Percentiles rank a stretch among this genome's conserved stretches.
phyloP scores from a whole-genome alignment of 2,888 invertebrate species.

The Trissolcus brochymenae region DNA sequence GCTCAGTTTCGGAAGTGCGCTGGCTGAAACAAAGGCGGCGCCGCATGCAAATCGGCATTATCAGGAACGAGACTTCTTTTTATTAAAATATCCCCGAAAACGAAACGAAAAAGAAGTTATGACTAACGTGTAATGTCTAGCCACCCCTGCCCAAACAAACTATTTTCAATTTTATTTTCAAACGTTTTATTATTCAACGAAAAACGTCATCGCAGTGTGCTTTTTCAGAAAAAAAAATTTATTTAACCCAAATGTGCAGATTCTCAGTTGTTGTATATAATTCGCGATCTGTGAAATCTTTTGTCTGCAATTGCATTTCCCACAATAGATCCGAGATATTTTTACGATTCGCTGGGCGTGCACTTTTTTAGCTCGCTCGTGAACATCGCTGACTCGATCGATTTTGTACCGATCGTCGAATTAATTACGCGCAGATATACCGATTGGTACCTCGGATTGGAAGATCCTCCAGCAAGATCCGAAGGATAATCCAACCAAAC shows the following conservation, averaged over 20 bases:
- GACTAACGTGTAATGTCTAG: slow-evolving; percentile 73
- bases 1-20: slow-evolving; percentile 63
- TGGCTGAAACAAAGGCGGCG: slow-evolving; percentile 63
- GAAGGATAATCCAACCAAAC: slow-evolving; percentile 67
- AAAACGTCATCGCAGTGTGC: slow-evolving; percentile 61
- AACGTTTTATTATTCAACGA: slow-evolving; percentile 64
- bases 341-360: slow-evolving; percentile 22
- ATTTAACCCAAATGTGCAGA: slow-evolving; percentile 16
- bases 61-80: slow-evolving; percentile 56
- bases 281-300: not conserved
- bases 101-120: slow-evolving; percentile 60
- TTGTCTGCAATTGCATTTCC: slow-evolving; percentile 12
- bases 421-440: slow-evolving; percentile 62
- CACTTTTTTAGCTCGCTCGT: slow-evolving; percentile 28
- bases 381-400: slow-evolving; percentile 52
- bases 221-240: too few species aligned
- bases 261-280: not conserved
- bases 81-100: slow-evolving; percentile 30
- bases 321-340: slow-evolving; percentile 13
- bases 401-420: slow-evolving; percentile 61
- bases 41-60: slow-evolving; percentile 70
- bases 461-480: slow-evolving; percentile 62
- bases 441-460: slow-evolving; percentile 63
- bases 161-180: too few species aligned
- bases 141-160: slow-evolving; percentile 29